phyloP scores from a whole-genome alignment of 2,797 vertebrate species.

The Mus minutoides region DNA sequence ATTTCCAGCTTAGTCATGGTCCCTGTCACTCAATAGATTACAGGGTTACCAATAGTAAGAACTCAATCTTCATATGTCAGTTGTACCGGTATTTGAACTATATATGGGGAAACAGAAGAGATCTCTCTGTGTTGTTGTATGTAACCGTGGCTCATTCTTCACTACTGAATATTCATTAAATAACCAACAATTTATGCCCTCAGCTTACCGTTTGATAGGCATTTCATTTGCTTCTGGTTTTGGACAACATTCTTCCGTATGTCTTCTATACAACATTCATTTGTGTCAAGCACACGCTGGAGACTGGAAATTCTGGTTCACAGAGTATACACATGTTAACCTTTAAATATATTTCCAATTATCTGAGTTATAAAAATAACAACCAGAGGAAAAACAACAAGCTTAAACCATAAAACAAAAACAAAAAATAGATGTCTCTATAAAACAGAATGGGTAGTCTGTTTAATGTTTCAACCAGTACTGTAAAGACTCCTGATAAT shows the following conservation, averaged over 20 bases:
- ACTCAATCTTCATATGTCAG: not conserved
- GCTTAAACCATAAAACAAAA: not conserved
- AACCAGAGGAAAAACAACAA: not conserved
- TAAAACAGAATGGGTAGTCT: not conserved
- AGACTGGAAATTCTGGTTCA: not conserved
- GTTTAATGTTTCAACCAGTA: not conserved
- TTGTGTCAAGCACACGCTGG: not conserved
- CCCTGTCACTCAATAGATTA: not conserved
- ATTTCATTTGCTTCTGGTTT: conserved; percentile 6
- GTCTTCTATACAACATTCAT: not conserved
- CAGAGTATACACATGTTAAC: not conserved
- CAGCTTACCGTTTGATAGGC: not conserved
- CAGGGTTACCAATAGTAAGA: not conserved
- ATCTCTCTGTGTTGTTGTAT: not conserved
- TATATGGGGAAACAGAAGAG: not conserved
- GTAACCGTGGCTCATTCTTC: conserved; percentile 8
- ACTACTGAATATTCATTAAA: not conserved
- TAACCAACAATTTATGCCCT: not conserved
- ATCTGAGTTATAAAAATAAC: not conserved
- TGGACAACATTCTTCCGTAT: not conserved
- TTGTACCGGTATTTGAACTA: not conserved
- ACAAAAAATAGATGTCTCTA: not conserved
- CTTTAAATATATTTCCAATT: conserved; percentile 29
- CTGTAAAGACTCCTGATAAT: not conserved
- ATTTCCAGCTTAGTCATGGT: not conserved